Conservation (phyloP, 2,888 invertebrate species). For the Platerodrilus igneus region DNA sequence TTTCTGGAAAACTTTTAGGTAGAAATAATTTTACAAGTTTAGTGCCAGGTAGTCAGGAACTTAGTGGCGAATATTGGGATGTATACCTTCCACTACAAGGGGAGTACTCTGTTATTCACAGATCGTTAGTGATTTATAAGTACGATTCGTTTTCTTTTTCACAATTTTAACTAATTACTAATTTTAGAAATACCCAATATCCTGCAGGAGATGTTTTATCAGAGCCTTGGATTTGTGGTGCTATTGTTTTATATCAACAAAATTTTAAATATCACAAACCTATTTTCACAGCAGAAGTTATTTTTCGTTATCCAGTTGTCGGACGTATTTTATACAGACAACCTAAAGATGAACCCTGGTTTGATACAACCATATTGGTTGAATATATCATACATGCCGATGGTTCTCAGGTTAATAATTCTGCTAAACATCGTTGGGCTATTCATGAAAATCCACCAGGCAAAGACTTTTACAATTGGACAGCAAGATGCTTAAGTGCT, state of each 20-base stretch:
- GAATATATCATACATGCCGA: conserved; percentile 86
- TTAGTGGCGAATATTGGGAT: conserved; percentile 77
- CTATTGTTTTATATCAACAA: conserved; percentile 58
- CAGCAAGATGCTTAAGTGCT: conserved; percentile 74
- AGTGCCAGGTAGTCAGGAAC: conserved; percentile 66
- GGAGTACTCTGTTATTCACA: conserved; percentile 68
- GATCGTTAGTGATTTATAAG: conserved; percentile 76
- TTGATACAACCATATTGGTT: conserved; percentile 79
- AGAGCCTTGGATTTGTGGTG: conserved; percentile 61
- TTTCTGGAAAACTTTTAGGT: conserved; percentile 79
- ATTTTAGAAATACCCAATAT: conserved; percentile 50
- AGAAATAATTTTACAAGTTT: conserved; percentile 67
- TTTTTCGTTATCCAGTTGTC: conserved; percentile 80
- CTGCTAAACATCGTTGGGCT: conserved; percentile 75
- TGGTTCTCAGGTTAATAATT: conserved; percentile 71
- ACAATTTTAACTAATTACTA: too few species aligned
- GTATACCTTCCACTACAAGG: conserved; percentile 81
- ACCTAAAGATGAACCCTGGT: conserved; percentile 70
- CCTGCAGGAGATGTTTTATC: conserved; percentile 44
- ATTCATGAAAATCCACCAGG: conserved; percentile 75
- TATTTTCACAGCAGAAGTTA: conserved; percentile 73
- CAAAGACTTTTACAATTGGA: conserved; percentile 88
- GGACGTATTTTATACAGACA: conserved; percentile 80
- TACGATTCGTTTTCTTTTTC: conserved; percentile 37
- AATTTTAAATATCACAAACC: conserved; percentile 65